Base-by-base conservation (phyloP, 64 coral and sea anemone species). In the Actinia equina region DNA sequence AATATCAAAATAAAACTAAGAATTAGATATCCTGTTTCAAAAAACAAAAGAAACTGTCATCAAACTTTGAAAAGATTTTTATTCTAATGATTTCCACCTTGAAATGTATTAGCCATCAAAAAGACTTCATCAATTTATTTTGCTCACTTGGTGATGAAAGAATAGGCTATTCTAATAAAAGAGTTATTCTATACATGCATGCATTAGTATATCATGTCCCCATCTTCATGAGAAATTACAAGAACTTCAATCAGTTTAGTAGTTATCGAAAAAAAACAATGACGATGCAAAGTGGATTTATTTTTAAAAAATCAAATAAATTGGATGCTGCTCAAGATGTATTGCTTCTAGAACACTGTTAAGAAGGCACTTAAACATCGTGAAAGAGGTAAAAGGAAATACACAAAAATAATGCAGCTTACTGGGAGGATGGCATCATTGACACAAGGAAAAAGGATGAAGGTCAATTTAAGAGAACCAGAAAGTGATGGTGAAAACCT, bases 131-230 rank as follows among this genome's bases (percentile, higher is more conserved):
- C 43, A 87, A 92, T 41, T 65, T 92, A 67, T 92, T 92, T 57
- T 55, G 18, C 22, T 92, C 90, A 26, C 90, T 92, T 69, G 77
- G 85, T 59, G 49, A 22, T 86, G 44, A 49, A 41, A 79, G 89
- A 80, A 59, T 82, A 15, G 89, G 89, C 4, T 86, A 91, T 26
- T 49, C 45, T 37, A 86, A 11, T 64, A 69, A 46, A 44, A 77
- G 84, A 63, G 89, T 91, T 1, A 86, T 84, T 13, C 89, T 74
- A 41, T 87, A 91, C 77, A 91, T 91, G 89, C 89, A 91, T 86
- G 51, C 84, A 17, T 43, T 90, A 41, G 82, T 65, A 20, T 87
- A 91, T 41, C 89, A 91, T 81, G 45, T 49, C 2, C 45, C 45
- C 45, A 49, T 49, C 45, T 49, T 49, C 45, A 2, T 49, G 2